Conservation (phyloP, 2,113 vertebrate species). For the Notiomystis cincta region DNA sequence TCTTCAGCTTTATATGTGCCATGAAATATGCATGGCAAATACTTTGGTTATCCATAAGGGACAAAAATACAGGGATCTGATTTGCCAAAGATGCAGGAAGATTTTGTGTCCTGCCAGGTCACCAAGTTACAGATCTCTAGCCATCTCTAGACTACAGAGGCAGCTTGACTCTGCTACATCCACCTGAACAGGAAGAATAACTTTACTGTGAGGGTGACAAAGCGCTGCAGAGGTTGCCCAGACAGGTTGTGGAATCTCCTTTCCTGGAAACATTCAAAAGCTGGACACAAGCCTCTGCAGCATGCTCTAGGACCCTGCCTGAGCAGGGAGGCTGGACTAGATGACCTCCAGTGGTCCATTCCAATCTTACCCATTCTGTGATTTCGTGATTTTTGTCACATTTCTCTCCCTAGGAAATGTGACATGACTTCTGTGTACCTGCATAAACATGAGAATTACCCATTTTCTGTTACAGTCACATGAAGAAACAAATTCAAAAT, state of each 20-base stretch:
- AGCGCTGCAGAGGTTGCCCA: neutral
- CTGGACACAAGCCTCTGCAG: neutral
- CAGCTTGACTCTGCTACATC: neutral
- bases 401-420: neutral
- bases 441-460: neutral
- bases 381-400: neutral
- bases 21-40: neutral
- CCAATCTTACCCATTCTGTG: neutral
- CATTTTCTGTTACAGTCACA: neutral
- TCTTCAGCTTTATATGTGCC: neutral
- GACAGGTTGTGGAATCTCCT: neutral
- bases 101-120: neutral
- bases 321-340: neutral
- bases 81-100: neutral
- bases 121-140: neutral
- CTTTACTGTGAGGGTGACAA: neutral
- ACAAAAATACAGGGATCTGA: neutral
- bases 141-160: neutral
- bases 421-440: neutral
- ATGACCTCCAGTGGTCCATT: neutral
- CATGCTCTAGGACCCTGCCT: neutral
- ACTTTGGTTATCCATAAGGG: neutral
- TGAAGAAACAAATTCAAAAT: neutral
- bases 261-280: neutral
- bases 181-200: neutral